These are phyloP conservation scores for Steinernema feltiae DNA, from an alignment of 1,140 invertebrate species.

Conservation along the genomic window DNA sequence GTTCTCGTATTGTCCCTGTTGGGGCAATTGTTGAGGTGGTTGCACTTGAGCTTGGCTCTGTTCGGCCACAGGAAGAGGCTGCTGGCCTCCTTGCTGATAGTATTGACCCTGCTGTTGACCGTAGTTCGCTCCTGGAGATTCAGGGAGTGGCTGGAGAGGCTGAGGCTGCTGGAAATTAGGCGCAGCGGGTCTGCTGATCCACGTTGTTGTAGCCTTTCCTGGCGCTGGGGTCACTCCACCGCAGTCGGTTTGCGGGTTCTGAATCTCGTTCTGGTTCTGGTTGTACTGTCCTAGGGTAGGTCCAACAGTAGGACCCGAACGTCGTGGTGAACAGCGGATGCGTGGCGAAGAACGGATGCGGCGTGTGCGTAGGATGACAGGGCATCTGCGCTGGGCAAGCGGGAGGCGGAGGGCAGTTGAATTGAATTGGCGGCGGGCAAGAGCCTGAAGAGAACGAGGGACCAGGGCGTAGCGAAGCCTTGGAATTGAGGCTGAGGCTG, in stretches of 20 bases:
- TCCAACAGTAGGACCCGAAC: not conserved
- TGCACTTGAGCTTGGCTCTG: not conserved
- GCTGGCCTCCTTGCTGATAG: not conserved
- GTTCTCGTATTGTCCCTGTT: not conserved
- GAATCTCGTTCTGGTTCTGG: not conserved
- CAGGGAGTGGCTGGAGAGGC: not conserved
- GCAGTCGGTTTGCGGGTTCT: not conserved
- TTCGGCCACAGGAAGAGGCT: not conserved
- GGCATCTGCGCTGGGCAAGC: not conserved
- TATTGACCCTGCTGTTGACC: not conserved
- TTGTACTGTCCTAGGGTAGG: not conserved
- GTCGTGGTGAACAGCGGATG: not conserved
- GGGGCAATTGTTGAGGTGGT: not conserved
- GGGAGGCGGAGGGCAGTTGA: not conserved
- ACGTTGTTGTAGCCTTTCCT: not conserved
- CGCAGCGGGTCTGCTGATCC: not conserved
- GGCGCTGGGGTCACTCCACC: not conserved
- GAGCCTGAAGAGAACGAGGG: not conserved
- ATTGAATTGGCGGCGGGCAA: not conserved
- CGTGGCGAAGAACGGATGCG: constrained; percentile 2
- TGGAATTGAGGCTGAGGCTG: not conserved
- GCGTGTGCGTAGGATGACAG: constrained; percentile 11
- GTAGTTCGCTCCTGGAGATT: not conserved
- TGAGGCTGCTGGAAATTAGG: not conserved
- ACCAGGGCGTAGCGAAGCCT: not conserved